Base-by-base conservation (phyloP, 2,888 invertebrate species). In the Eupelmus urozonus region DNA sequence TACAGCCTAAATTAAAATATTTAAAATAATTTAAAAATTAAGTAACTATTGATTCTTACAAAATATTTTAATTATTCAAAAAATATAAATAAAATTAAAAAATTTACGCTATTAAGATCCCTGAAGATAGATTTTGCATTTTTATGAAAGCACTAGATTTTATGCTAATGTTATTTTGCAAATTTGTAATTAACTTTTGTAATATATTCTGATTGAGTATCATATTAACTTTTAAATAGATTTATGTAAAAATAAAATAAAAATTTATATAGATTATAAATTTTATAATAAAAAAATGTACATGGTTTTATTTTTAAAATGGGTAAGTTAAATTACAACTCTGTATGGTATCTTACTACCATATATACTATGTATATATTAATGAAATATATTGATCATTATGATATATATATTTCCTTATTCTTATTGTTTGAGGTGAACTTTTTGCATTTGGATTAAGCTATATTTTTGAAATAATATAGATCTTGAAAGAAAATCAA, bases 241-340 rank as follows among this genome's bases (percentile, higher is more conserved):
- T 27, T 23, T 40, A 70, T 59, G 57, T 45, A 70, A 53, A 34
- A 34, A 20, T 29, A 45, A 70, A 70, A n/a, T n/a, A n/a, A 59
- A 59, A 45, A 55, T 53, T 55, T 67, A 59, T 59, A 65, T 27
- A 69, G n/a, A n/a, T n/a, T n/a, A 34, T 69, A 59, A 16, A 49
- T 20, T 25, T 45, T 27, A 13, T 49, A 45, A 45, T 59, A 49
- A 65, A 16, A 27, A 49, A 70, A 59, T 70, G 42, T 45, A 40
- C 23, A 25, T 45, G 45, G 23, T 49, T 65, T 27, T 65, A 65
- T 49, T 49, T 27, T 49, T 27, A 49, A 34, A 49, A n/a, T 16
- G n/a, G 16, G 51, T 60, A 51, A 40, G 18, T 25, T 62, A 13
- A 16, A 49, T 23, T 40, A 62, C 18, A 16, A 34, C 3, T 34